Evolutionary conservation across 2,113 vertebrate species (phyloP).

Genomic region (Percopsis transmontana): DNA sequence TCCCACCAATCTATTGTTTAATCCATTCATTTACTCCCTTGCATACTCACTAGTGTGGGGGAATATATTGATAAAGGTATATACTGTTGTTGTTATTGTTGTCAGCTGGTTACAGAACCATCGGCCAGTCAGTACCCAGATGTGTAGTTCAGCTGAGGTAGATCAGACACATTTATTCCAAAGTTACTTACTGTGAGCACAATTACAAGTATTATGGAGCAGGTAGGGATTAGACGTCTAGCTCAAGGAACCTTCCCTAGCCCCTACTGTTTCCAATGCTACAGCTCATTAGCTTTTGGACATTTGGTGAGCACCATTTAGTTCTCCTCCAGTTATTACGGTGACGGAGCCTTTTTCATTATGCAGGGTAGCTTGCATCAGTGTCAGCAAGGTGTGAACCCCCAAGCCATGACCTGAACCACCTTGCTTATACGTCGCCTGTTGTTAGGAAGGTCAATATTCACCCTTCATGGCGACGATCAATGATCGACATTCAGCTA

Average conservation of each 20-base stretch:
- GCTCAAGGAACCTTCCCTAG: no score
- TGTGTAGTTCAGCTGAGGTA: no score
- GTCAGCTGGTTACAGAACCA: no score
- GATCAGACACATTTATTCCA: no score
- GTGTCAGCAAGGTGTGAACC: constrained; percentile 44
- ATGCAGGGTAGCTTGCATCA: constrained; percentile 41
- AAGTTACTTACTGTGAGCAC: no score
- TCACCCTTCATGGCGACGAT: constrained; percentile 11
- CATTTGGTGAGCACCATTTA: constrained; percentile 41
- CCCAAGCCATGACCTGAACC: constrained; percentile 54
- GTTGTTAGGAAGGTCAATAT: constrained; percentile 21
- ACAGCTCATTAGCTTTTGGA: constrained; percentile 43
- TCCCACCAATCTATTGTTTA: neutral
- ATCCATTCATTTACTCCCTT: neutral
- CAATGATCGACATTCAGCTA: constrained; percentile 37
- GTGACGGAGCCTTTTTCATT: constrained; percentile 47
- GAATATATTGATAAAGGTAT: no score
- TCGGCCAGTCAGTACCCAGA: no score
- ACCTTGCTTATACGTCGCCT: constrained; percentile 21
- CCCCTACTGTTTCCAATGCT: constrained; percentile 15
- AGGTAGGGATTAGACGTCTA: no score
- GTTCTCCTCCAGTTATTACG: constrained; percentile 40
- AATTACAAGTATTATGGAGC: no score
- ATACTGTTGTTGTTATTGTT: no score
- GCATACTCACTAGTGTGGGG: neutral